Base-by-base conservation (phyloP, 1,140 invertebrate genomes). In the Lordiphosa clarofinis region DNA sequence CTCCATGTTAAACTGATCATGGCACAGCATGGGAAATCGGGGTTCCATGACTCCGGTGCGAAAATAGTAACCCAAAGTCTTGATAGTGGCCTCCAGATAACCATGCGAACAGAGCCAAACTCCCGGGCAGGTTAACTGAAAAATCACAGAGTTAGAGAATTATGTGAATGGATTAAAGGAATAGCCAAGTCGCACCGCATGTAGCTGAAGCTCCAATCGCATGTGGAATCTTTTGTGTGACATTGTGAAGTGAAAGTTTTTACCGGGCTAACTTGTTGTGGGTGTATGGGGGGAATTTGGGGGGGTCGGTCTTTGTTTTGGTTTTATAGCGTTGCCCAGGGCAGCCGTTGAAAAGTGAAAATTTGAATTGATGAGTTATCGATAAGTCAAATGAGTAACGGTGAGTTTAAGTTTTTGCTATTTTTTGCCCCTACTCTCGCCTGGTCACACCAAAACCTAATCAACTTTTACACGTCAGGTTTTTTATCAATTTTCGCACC, bases 41-140 rank as follows among this genome's bases (percentile, higher is more conserved):
- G 87, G 81, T 19, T 88, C 87, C 87, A 89, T 84, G 7, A 86
- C 76, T 4, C 86, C 86, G 0, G 87, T 88, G 24, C 86, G 72
- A 47, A 88, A 87, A 42, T 84, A 87, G 36, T 89, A 89, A 15
- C 87, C 87, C 52, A 89, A 53, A 3, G 87, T 86, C 35, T 87
- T 88, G 4, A 89, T 49, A 7, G 87, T 89, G 7, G 58, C 67
- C 65, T 89, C 87, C 49, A 89, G 28, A 50, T 73, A 81, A 5
- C 87, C 87, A 64, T 87, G 86, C 0, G 81, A 78, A 19, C 87
- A 89, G 1, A 89, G 67, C 87, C 87, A 88, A 54, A 89, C 87
- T 9, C 87, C 87, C 0, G 87, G 87, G 19, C 87, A 89, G 13
- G 87, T 88, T 1, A 89, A 49, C 87, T 89, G 24, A 28, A 48